Conservation (phyloP, 2,888 invertebrate genomes). For the Acronicta psi region DNA sequence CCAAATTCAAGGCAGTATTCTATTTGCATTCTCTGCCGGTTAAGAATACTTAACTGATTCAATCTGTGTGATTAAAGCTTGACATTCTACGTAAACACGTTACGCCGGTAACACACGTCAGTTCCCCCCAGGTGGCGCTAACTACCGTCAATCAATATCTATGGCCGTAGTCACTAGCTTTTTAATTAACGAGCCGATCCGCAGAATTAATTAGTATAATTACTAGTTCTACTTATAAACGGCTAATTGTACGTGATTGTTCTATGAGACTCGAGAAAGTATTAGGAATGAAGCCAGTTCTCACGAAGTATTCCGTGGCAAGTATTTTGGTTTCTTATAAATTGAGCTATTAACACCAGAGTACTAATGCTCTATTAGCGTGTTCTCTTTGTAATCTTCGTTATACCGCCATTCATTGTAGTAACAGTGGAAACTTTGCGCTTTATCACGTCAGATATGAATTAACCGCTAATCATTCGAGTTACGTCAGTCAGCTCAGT, state of each 20-base stretch:
- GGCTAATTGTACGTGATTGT: slow-evolving; percentile 21
- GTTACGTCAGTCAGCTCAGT: background rate
- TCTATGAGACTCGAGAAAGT: slow-evolving; percentile 33
- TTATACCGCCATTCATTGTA: slow-evolving; percentile 11
- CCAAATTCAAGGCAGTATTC: slow-evolving; percentile 30
- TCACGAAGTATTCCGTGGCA: slow-evolving; percentile 12
- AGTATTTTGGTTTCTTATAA: slow-evolving; percentile 17
- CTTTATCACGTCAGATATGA: slow-evolving; percentile 5
- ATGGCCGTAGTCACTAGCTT: slow-evolving; percentile 30
- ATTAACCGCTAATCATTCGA: slow-evolving; percentile 1
- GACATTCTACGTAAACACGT: slow-evolving; percentile 21
- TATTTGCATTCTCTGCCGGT: slow-evolving; percentile 27
- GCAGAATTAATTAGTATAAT: slow-evolving; percentile 47
- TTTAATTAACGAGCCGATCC: slow-evolving; percentile 45
- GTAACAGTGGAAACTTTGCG: slow-evolving; percentile 5
- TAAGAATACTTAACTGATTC: slow-evolving; percentile 37
- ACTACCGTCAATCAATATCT: slow-evolving; percentile 42
- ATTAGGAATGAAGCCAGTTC: slow-evolving; percentile 11
- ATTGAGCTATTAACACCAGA: slow-evolving; percentile 34
- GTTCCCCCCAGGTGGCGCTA: slow-evolving; percentile 36
- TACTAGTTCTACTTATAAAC: slow-evolving; percentile 20
- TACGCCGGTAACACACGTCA: slow-evolving; percentile 11
- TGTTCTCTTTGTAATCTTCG: slow-evolving; percentile 23
- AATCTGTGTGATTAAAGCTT: slow-evolving; percentile 25
- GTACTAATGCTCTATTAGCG: slow-evolving; percentile 35